A percentile compares a stretch with the other conserved stretches of the same genome.
These are phyloP conservation scores for Sinocyclocheilus maitianheensis DNA, from an alignment of 2,113 vertebrate genomes.

Conservation along the genomic window DNA sequence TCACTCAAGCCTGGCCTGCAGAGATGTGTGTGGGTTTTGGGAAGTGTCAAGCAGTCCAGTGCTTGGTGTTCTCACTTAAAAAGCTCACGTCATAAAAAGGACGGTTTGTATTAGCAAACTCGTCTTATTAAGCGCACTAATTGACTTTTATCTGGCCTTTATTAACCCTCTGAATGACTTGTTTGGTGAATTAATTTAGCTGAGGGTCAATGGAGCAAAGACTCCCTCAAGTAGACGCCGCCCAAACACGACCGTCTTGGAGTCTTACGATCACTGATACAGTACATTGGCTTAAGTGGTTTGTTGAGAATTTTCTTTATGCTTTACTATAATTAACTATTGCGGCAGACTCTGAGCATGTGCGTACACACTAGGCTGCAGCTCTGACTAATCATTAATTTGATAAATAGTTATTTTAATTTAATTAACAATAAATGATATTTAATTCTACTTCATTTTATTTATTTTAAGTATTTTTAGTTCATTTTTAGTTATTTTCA, in stretches of 20 bases:
- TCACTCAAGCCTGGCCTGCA: constrained; percentile 33
- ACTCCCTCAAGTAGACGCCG: constrained; percentile 62
- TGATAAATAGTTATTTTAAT: neutral
- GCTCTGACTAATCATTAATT: neutral
- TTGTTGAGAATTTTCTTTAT: neutral
- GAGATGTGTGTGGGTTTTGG: constrained; percentile 57
- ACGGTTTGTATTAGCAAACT: constrained; percentile 73
- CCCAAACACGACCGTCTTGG: neutral
- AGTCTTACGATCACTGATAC: neutral
- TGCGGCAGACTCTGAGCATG: neutral
- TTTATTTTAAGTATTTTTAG: neutral
- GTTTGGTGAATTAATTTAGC: constrained; percentile 80
- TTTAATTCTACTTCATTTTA: neutral
- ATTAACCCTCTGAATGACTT: constrained; percentile 69
- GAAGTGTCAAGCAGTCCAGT: constrained; percentile 60
- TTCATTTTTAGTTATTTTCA: neutral
- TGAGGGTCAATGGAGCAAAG: constrained; percentile 76
- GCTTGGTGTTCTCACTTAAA: constrained; percentile 47
- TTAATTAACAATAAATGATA: neutral
- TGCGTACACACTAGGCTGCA: neutral
- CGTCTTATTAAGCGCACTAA: constrained; percentile 72
- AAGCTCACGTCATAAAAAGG: constrained; percentile 67
- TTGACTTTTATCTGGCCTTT: constrained; percentile 68
- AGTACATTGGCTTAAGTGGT: neutral
- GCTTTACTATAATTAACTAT: neutral